phyloP scores from a whole-genome alignment of 2,113 vertebrate species.

The Rhipidura dahli region DNA sequence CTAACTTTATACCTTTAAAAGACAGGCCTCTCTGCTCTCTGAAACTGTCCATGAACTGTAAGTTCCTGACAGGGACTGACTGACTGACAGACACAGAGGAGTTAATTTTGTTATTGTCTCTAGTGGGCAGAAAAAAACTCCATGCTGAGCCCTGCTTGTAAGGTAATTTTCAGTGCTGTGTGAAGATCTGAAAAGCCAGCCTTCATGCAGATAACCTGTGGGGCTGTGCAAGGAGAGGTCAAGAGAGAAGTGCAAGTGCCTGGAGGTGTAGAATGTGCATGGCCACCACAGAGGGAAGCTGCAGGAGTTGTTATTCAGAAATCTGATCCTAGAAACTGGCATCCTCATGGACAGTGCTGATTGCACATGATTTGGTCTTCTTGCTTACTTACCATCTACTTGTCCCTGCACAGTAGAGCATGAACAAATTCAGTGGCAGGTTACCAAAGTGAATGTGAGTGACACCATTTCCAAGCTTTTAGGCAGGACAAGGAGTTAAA shows the following conservation, averaged over 20 bases:
- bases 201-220: background rate
- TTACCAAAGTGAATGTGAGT: background rate
- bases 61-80: background rate
- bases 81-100: background rate
- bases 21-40: background rate
- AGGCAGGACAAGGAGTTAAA: background rate
- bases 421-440: background rate
- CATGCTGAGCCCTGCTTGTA: background rate
- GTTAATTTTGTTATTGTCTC: background rate
- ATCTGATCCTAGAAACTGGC: background rate
- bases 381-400: background rate
- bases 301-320: background rate
- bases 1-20: background rate
- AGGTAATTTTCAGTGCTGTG: background rate
- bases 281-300: background rate
- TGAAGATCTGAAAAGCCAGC: background rate
- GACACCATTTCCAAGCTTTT: background rate
- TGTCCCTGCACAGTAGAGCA: background rate
- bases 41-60: background rate
- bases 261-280: background rate
- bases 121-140: background rate
- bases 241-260: background rate
- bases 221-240: background rate
- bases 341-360: fast-evolving
- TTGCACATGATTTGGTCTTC: background rate